phyloP scores from a whole-genome alignment of 2,888 invertebrate species.

The Ptychoptera contaminata region DNA sequence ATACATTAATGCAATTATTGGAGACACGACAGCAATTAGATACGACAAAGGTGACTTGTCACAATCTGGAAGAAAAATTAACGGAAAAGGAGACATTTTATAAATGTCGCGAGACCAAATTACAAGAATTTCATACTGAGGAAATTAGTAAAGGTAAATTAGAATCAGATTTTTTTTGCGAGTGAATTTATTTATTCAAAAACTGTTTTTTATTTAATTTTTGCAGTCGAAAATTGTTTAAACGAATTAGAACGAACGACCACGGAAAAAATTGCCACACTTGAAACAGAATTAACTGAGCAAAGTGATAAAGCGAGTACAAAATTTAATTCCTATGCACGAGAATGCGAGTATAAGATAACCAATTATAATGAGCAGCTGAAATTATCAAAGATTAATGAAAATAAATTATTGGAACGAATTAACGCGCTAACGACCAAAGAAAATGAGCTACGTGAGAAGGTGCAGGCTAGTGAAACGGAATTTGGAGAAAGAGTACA shows the following conservation, averaged over 20 bases:
- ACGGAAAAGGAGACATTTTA: slow-evolving; percentile 24
- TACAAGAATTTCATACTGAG: slow-evolving; percentile 21
- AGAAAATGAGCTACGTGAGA: slow-evolving; percentile 20
- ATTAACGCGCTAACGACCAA: slow-evolving; percentile 17
- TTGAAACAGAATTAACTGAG: slow-evolving; percentile 20
- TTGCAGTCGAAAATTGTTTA: slow-evolving; percentile 43
- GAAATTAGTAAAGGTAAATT: slow-evolving; percentile 26
- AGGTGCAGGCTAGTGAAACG: slow-evolving; percentile 19
- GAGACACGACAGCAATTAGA: slow-evolving; percentile 21
- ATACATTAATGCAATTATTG: slow-evolving; percentile 17
- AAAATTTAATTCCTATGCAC: slow-evolving; percentile 18
- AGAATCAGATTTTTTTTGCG: neutral
- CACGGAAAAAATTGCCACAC: slow-evolving; percentile 19
- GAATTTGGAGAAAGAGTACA: slow-evolving; percentile 18
- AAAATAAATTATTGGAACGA: slow-evolving; percentile 19
- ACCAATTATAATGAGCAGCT: slow-evolving; percentile 26
- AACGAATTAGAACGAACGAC: slow-evolving; percentile 22
- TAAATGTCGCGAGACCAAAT: slow-evolving; percentile 21
- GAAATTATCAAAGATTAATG: slow-evolving; percentile 25
- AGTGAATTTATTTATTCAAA: neutral
- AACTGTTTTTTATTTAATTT: slow-evolving; percentile 11
- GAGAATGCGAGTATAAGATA: slow-evolving; percentile 20
- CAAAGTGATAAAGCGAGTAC: slow-evolving; percentile 21
- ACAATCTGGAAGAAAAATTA: slow-evolving; percentile 24
- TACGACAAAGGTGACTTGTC: slow-evolving; percentile 20